Conservation (phyloP, 2,888 invertebrate genomes). For the Melanostoma scalare region DNA sequence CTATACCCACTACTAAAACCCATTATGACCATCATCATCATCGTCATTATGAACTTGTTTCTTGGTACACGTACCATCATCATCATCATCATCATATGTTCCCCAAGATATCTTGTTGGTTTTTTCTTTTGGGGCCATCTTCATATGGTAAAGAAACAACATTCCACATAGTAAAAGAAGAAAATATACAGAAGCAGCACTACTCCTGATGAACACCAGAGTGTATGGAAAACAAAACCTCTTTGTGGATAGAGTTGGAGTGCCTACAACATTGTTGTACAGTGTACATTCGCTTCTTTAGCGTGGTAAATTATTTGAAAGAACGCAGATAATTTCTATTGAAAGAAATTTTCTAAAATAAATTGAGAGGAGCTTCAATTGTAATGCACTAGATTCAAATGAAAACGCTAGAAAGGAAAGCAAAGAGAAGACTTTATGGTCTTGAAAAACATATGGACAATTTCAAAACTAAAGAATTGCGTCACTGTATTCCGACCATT, state of each 20-base stretch:
- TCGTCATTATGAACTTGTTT: conserved; percentile 36
- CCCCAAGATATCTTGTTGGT: conserved; percentile 36
- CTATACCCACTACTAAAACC: too few relatives aligned
- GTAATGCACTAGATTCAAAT: too few relatives aligned
- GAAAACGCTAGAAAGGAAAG: too few relatives aligned
- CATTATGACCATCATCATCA: conserved; percentile 8
- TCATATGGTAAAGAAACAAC: conserved; percentile 30
- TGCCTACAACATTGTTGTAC: not conserved
- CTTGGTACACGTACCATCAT: conserved; percentile 25
- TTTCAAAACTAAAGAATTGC: too few relatives aligned
- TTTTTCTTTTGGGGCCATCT: conserved; percentile 43
- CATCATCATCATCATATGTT: conserved; percentile 53
- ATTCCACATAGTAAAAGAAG: conserved; percentile 27
- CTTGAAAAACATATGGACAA: too few relatives aligned
- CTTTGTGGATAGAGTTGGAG: conserved; percentile 4
- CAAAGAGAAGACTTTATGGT: too few relatives aligned
- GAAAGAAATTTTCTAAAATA: too few relatives aligned
- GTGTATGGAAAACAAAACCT: conserved; percentile 11
- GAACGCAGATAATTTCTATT: too few relatives aligned
- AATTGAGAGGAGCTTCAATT: too few relatives aligned
- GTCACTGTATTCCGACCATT: too few relatives aligned
- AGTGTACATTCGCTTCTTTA: too few relatives aligned
- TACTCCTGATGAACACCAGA: not conserved
- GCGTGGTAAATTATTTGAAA: too few relatives aligned
- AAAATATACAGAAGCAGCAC: not conserved